Evolutionary conservation across 2,888 invertebrate species (phyloP), one percentile per base, ranked within the genome.

Genomic region (Microctonus aethiopoides): DNA sequence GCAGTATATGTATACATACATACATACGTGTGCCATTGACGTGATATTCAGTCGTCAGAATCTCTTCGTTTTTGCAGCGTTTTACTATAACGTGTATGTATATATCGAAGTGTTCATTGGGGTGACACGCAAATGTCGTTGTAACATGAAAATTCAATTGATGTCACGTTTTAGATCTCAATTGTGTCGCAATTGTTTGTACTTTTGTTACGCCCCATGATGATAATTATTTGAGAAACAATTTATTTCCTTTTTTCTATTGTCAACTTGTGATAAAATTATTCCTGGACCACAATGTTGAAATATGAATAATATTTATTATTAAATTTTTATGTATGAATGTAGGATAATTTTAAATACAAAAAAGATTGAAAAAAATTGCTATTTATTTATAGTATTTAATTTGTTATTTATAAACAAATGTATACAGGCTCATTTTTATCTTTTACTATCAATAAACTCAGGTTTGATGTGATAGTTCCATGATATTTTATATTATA

Each of bases 1-100:
- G n/a, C n/a, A n/a, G n/a, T n/a, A n/a, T n/a, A n/a, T n/a, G n/a
- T n/a, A n/a, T n/a, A n/a, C 16, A 54, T 54, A 13, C 29, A 56
- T 26, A 56, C 56, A 56, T 32, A 56, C 29, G n/a, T 56, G 46
- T 67, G 41, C 59, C 60, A 68, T 63, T 67, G 67, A 67, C 60
- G 63, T 63, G 56, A 54, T 63, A 29, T 41, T 5, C 52, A 63
- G 34, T 52, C 32, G 34, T 63, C 52, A 22, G 29, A 57, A 46
- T 65, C 34, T 39, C 39, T 54, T 67, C 41, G 41, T 56, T 57
- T 57, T 66, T 20, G 41, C n/a, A n/a, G n/a, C 34, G 52, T 52
- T 63, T 34, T 34, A 34, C 7, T 5, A 5, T 5, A 5, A 29
- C 29, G 52, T 51, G 32, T 32, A 62, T 46, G 46, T 29, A 46